Conservation (phyloP, 2,888 invertebrate genomes). For the Ryuthela nishihirai region DNA sequence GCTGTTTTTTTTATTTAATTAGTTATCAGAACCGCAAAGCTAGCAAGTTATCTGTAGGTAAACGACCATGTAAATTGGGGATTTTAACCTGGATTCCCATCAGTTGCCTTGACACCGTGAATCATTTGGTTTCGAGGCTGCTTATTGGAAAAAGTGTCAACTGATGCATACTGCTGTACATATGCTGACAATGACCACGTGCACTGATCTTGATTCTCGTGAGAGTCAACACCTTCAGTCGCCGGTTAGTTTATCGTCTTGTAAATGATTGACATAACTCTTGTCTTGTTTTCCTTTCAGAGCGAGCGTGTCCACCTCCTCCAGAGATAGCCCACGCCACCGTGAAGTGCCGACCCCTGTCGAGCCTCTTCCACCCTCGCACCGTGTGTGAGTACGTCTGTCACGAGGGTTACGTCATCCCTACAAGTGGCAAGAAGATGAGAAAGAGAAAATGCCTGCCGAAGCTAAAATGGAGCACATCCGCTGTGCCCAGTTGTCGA, state of each 20-base stretch:
- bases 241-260: not conserved
- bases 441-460: constrained; percentile 1
- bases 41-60: too few species aligned
- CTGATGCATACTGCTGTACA: too few species aligned
- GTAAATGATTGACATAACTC: not conserved
- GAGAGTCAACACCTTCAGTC: too few species aligned
- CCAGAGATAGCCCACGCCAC: constrained; percentile 1
- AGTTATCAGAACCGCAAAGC: too few species aligned
- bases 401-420: constrained; percentile 9
- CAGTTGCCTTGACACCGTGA: too few species aligned
- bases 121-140: too few species aligned
- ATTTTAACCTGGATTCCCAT: too few species aligned
- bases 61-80: too few species aligned
- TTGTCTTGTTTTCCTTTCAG: constrained; percentile 5
- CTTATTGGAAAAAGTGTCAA: too few species aligned
- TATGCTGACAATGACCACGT: too few species aligned
- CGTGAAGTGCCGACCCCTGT: not conserved
- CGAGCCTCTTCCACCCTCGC: not conserved
- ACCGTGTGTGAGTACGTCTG: constrained; percentile 23
- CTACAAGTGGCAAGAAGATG: constrained; percentile 2
- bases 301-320: constrained; percentile 7
- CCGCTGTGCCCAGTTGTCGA: constrained; percentile 9
- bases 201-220: too few species aligned
- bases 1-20: too few species aligned
- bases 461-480: constrained; percentile 12